Evolutionary conservation across 2,113 vertebrate genomes (phyloP).

Genomic region (Carassius auratus): DNA sequence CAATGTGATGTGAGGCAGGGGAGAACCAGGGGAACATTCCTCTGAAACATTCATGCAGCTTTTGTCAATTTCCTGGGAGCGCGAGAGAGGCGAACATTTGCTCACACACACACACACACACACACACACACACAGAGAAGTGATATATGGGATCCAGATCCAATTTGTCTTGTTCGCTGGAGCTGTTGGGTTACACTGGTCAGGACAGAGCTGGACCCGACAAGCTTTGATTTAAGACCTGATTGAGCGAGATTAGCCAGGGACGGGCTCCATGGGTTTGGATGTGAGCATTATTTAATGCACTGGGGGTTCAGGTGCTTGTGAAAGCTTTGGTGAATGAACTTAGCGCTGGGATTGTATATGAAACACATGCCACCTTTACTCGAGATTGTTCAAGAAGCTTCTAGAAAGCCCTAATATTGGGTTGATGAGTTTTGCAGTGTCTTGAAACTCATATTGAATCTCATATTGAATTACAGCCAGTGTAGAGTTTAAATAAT

Average conservation of each 20-base stretch:
- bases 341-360: not conserved
- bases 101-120: not conserved
- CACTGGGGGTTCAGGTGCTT: not conserved
- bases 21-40: not conserved
- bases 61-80: slow-evolving; percentile 52
- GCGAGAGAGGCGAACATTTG: not conserved
- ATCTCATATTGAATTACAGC: not conserved
- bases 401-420: too few species aligned
- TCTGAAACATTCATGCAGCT: slow-evolving; percentile 42
- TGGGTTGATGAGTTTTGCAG: too few species aligned
- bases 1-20: slow-evolving; percentile 31
- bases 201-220: not conserved
- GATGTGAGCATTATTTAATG: slow-evolving; percentile 34
- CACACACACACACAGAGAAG: not conserved
- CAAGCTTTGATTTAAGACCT: not conserved
- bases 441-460: not conserved
- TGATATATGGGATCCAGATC: slow-evolving; percentile 57
- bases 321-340: slow-evolving; percentile 11
- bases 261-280: not conserved
- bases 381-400: not conserved
- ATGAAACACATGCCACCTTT: not conserved
- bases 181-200: slow-evolving; percentile 3
- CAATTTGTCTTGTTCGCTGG: slow-evolving; percentile 53
- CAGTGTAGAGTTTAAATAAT: too few species aligned
- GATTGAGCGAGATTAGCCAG: slow-evolving; percentile 8